phyloP scores from a whole-genome alignment of 2,797 vertebrate species.

The Hyperoplus immaculatus region DNA sequence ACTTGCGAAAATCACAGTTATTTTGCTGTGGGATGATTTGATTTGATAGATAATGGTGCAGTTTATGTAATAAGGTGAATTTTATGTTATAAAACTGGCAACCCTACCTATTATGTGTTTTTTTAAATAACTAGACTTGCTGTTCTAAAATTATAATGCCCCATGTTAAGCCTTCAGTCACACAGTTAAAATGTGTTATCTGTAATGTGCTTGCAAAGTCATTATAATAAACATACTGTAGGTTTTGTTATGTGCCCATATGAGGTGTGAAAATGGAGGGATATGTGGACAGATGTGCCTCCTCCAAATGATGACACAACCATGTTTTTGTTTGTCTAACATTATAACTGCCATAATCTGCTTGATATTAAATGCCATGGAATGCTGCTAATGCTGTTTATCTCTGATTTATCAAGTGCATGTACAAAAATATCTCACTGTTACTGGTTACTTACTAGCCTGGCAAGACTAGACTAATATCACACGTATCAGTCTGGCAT shows the following conservation, averaged over 20 bases:
- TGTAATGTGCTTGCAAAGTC: constrained; percentile 54
- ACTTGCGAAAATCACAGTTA: constrained; percentile 50
- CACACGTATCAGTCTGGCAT: too few relatives aligned
- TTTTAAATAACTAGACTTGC: neutral
- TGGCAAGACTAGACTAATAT: too few relatives aligned
- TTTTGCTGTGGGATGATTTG: constrained; percentile 67
- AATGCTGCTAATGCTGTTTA: constrained; percentile 92
- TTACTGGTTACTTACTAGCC: constrained; percentile 59
- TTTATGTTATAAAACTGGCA: neutral
- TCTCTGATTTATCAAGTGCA: constrained; percentile 74
- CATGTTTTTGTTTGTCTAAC: constrained; percentile 82
- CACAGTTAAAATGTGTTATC: constrained; percentile 55
- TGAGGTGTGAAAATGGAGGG: constrained; percentile 72
- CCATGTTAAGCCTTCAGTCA: constrained; percentile 28
- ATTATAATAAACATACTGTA: constrained; percentile 45
- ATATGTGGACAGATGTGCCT: constrained; percentile 79
- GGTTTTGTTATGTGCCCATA: constrained; percentile 47
- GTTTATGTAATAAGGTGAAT: constrained; percentile 11
- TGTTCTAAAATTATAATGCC: neutral
- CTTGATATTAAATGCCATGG: constrained; percentile 93
- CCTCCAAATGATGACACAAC: constrained; percentile 84
- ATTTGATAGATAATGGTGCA: constrained; percentile 38
- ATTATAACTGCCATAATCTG: constrained; percentile 89
- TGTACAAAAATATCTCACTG: constrained; percentile 68
- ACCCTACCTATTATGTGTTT: neutral